Evolutionary conservation across 2,113 vertebrate species (phyloP), one percentile per base, ranked within the genome.

Genomic region (Astatotilapia flaviijosephi): DNA sequence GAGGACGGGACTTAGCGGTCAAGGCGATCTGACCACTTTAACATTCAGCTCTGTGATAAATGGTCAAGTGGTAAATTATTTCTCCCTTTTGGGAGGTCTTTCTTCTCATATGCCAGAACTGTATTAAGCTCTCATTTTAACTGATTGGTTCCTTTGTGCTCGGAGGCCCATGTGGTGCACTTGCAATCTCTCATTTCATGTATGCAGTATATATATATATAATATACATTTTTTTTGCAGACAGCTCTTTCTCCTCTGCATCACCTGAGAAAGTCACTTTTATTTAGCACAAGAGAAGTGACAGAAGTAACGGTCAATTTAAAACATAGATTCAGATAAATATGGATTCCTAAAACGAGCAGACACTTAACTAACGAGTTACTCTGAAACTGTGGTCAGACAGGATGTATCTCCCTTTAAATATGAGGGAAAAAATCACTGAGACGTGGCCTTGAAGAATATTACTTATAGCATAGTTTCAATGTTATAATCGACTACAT

Each of bases 111-210:
- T 51, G 73, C 68, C 90, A 91, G 68, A 47, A 73, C 75, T 83
- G 87, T 86, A 88, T 93, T 89, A 86, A 82, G 51, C 80, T 80
- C 37, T 92, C 83, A 73, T 91, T 93, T 92, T 80, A 93, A 91
- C 73, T 91, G 90, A 94, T 90, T 93, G 88, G 80, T 35, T 90
- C 85, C 17, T 88, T 95, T 93, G 85, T 91, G 82, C 83, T 83
- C 13, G 1, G 10, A 60, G 79, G 85, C 53, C 51, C 60, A 8
- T 42, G 54, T 6, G 9, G 28, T 8, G 15, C 83, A 19, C 40
- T 84, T 12, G 54, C 70, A 82, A 84, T 84, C 83, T 80, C 77
- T 86, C 65, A 80, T 42, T 85, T 42, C 8, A 51, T 17, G 5
- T 70, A 58, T 85, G 79, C 55, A n/a, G 58, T 81, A 85, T 68